These are phyloP conservation scores for Drepanosiphum platanoidis DNA, from an alignment of 2,888 invertebrate genomes.

Conservation along the genomic window DNA sequence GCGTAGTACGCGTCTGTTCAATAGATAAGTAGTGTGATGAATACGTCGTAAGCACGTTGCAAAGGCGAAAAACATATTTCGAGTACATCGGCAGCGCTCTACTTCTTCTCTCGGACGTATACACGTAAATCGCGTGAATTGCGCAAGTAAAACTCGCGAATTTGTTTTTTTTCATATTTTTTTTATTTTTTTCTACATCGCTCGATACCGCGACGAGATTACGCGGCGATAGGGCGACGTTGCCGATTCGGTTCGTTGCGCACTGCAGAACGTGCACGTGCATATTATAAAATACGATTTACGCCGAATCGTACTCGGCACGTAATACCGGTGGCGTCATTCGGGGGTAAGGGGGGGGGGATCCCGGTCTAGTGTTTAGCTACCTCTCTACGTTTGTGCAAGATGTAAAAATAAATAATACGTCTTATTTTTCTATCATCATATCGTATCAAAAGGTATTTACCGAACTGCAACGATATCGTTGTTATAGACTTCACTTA, in stretches of 20 bases:
- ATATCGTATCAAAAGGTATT: not conserved
- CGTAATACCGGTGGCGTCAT: too few species aligned
- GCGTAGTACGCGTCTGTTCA: not conserved
- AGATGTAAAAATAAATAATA: too few species aligned
- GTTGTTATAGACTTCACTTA: too few species aligned
- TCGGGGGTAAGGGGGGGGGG: too few species aligned
- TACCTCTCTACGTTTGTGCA: too few species aligned
- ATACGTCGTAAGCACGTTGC: not conserved
- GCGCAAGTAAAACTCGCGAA: not conserved
- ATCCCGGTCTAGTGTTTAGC: too few species aligned
- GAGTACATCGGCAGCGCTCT: too few species aligned
- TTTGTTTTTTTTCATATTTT: not conserved
- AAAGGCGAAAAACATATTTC: not conserved
- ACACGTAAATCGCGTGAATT: not conserved
- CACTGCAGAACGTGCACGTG: not conserved
- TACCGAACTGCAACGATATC: not conserved
- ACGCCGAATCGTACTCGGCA: not conserved
- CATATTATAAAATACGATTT: not conserved
- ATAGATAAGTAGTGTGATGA: too few species aligned
- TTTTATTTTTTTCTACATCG: not conserved
- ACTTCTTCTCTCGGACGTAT: not conserved
- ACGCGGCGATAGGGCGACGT: too few species aligned
- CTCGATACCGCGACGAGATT: not conserved
- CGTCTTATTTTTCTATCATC: not conserved
- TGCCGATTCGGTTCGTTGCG: slow-evolving; percentile 12